Base-by-base conservation (phyloP, 2,888 invertebrate genomes). In the Folsomia candida region DNA sequence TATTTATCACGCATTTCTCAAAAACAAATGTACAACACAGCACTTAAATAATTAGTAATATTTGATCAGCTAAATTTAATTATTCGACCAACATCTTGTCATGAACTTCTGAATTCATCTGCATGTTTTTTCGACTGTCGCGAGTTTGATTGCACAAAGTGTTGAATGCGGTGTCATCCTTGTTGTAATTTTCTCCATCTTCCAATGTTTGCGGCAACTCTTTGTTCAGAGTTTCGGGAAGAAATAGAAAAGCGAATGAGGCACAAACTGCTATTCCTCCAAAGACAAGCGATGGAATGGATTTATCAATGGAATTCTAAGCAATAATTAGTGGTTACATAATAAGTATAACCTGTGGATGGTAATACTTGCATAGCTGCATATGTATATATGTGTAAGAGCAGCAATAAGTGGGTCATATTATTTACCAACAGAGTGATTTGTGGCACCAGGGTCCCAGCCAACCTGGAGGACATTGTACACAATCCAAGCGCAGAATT, bases 401-500 rank as follows among this genome's bases (percentile, higher is more conserved):
- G n/a, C n/a, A n/a, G n/a, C n/a, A n/a, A n/a, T n/a, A n/a, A n/a
- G n/a, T n/a, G n/a, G 18, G 11, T 54, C n/a, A 54, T 54, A n/a
- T 57, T 25, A 72, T 80, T 78, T 69, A 83, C 83, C 70, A 93
- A 82, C n/a, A 93, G 84, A 2, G 90, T 88, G 29, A 93, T 91
- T 72, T 93, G 84, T 0, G 93, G 93, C 0, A 92, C 92, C 65
- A 92, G 81, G 1, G 92, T 90, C 0, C 91, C 92, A 9, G 92
- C 90, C 20, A 91, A 84, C 84, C 93, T 89, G 14, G 93, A 93
- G 80, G 90, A 91, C 92, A 93, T 93, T 0, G 92, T 90, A 2
- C 92, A 92, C 69, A 93, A 84, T 0, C 93, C 93, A 80, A 93
- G 86, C 0, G 91, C 92, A 0, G 92, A 91, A 81, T 92, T 93